A percentile compares a stretch with the other conserved stretches of the same genome.
Conservation (phyloP, 2,888 invertebrate genomes). For the Drosophila picticornis region DNA sequence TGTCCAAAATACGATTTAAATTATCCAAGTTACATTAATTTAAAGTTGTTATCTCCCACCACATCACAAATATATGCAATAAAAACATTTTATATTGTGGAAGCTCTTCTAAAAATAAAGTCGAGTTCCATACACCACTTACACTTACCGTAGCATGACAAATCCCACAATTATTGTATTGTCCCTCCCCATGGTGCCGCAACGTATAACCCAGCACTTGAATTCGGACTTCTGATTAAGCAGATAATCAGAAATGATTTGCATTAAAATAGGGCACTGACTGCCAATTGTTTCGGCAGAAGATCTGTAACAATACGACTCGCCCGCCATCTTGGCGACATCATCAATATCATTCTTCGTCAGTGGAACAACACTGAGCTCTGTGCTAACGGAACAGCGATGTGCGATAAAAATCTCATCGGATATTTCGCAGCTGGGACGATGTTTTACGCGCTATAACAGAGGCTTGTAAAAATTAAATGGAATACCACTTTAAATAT, state of each 20-base stretch:
- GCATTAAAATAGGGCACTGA: conserved; percentile 25
- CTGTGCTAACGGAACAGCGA: conserved; percentile 74
- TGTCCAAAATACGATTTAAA: background rate
- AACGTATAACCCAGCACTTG: conserved; percentile 66
- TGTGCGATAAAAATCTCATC: conserved; percentile 78
- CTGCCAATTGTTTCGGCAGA: background rate
- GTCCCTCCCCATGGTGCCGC: conserved; percentile 48
- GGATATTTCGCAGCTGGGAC: conserved; percentile 60
- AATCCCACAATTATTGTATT: conserved; percentile 73
- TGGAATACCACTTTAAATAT: too few relatives aligned
- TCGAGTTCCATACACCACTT: background rate
- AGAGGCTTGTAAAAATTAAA: background rate
- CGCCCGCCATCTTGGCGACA: conserved; percentile 39
- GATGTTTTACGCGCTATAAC: conserved; percentile 68
- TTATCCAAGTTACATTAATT: background rate
- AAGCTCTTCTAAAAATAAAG: background rate
- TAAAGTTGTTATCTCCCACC: too few relatives aligned
- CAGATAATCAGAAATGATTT: conserved; percentile 56
- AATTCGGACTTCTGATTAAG: conserved; percentile 53
- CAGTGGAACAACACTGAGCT: conserved; percentile 62
- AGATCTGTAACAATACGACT: background rate
- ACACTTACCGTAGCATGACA: conserved; percentile 67
- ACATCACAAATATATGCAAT: background rate
- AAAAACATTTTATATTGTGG: background rate
- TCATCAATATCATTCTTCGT: conserved; percentile 50